Conservation (phyloP, 2,113 vertebrate species). For the Gobio gobio region DNA sequence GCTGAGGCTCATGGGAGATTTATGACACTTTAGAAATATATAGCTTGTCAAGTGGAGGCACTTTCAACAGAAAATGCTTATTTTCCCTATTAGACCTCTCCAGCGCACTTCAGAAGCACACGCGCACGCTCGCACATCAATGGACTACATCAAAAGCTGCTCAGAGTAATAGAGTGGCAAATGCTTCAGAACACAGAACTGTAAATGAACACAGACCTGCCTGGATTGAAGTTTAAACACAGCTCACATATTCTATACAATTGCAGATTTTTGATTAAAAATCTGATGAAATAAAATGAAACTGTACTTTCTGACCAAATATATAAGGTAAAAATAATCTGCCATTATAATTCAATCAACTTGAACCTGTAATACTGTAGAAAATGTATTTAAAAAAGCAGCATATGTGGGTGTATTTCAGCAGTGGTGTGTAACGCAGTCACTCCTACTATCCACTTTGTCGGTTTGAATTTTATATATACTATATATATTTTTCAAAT, state of each 20-base stretch:
- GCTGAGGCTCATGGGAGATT: conserved; percentile 44
- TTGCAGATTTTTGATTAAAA: conserved; percentile 9
- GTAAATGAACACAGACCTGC: conserved; percentile 13
- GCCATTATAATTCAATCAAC: background rate
- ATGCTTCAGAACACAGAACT: background rate
- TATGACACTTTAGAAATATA: conserved; percentile 56
- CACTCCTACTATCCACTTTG: no score
- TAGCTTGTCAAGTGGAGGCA: conserved; percentile 51
- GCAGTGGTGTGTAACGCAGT: no score
- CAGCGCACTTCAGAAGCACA: conserved; percentile 35
- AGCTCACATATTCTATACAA: conserved; percentile 25
- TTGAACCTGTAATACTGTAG: background rate
- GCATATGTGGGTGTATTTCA: no score
- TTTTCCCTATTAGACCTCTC: conserved; percentile 54
- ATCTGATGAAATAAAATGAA: conserved; percentile 19
- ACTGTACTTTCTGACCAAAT: background rate
- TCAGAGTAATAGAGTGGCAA: conserved; percentile 23
- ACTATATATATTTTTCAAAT: no score
- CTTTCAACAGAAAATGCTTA: conserved; percentile 60
- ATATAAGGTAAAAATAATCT: background rate
- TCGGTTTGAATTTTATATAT: no score
- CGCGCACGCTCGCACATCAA: conserved; percentile 14
- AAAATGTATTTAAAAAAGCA: background rate
- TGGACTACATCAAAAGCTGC: conserved; percentile 34
- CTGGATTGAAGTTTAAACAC: background rate